Evolutionary conservation across 53 echinoderm and acorn worm genomes (phyloP).

Genomic region (Luidia sarsii): DNA sequence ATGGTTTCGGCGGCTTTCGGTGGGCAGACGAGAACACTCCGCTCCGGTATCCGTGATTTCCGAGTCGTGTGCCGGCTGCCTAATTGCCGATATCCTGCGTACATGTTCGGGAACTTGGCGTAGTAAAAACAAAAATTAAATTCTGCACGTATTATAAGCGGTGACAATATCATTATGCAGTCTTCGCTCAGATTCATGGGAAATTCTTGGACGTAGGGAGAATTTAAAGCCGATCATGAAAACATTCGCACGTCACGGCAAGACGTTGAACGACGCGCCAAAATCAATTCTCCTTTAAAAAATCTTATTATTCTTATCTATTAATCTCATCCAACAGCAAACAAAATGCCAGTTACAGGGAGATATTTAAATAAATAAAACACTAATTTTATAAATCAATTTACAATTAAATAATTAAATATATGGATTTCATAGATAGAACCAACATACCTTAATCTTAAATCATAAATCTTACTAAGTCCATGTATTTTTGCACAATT

Average conservation of each 20-base stretch:
- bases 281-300: no score
- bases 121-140: constrained; percentile 33
- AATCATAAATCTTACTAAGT: no score
- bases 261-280: no score
- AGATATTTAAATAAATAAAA: no score
- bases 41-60: neutral
- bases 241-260: constrained; percentile 38
- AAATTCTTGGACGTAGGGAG: constrained; percentile 54
- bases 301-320: no score
- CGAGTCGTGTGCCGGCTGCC: neutral
- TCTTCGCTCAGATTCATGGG: constrained; percentile 57
- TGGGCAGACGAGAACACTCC: neutral
- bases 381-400: no score
- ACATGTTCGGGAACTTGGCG: constrained; percentile 30
- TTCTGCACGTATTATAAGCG: constrained; percentile 11
- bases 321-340: no score
- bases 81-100: constrained; percentile 42
- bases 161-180: constrained; percentile 66
- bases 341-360: no score
- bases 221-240: constrained; percentile 46
- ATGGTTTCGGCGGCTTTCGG: constrained; percentile 1
- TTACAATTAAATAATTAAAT: no score
- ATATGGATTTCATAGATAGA: no score
- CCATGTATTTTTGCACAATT: no score
- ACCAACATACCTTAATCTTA: no score